A percentile compares a stretch with the other conserved stretches of the same genome.
phyloP scores from a whole-genome alignment of 2,113 vertebrate species.

The Ictalurus punctatus region DNA sequence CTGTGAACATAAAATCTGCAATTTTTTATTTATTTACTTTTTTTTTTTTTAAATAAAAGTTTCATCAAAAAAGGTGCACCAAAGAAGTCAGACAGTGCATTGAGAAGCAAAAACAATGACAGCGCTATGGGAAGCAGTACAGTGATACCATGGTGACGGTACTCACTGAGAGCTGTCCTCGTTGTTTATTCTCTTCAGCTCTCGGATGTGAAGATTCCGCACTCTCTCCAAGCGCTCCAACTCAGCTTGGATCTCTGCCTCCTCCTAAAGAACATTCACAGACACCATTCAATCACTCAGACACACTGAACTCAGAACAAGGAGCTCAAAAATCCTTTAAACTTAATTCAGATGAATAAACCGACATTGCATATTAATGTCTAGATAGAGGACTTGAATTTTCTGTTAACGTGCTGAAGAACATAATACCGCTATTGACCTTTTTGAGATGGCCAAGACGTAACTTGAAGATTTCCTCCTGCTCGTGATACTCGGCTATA shows the following conservation, averaged over 20 bases:
- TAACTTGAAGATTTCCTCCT: constrained; percentile 99
- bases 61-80: not conserved
- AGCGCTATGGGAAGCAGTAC: not conserved
- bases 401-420: not conserved
- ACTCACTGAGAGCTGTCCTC: constrained; percentile 99
- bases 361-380: constrained; percentile 62
- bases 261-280: constrained; percentile 77
- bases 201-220: constrained; percentile 99
- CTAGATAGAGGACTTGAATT: not conserved
- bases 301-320: constrained; percentile 47
- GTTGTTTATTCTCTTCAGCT: constrained; percentile 99
- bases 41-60: not conserved
- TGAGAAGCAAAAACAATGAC: constrained; percentile 14
- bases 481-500: constrained; percentile 97
- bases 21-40: too few relatives aligned
- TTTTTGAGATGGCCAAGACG: constrained; percentile 98
- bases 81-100: not conserved
- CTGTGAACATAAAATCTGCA: not conserved
- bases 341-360: constrained; percentile 51
- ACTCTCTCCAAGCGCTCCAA: constrained; percentile 98
- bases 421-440: constrained; percentile 69
- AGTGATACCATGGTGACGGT: constrained; percentile 32
- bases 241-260: constrained; percentile 99
- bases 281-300: constrained; percentile 63
- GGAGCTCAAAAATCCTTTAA: constrained; percentile 8